Evolutionary conservation across 2,888 invertebrate species (phyloP), one percentile per base, ranked within the genome.

Genomic region (Apamea anceps): DNA sequence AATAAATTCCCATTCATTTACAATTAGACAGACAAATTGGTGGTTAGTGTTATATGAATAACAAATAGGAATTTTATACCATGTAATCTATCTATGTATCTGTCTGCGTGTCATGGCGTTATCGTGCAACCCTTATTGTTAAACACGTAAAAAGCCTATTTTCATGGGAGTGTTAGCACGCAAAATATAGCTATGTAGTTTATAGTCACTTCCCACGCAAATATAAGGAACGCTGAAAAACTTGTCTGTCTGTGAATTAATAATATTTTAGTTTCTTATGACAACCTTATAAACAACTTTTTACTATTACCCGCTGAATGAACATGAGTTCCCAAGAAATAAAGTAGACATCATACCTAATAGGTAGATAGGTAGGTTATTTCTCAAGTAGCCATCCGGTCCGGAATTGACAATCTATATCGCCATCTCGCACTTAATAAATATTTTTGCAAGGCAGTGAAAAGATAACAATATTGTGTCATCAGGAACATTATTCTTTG

Each of bases 181-280:
- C 85, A 80, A 90, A 88, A 82, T 85, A 72, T 75, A 66, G 62
- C 13, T 54, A 68, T 78, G 66, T 82, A 66, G 79, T 80, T 81
- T 79, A 89, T 82, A 42, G 72, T 74, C n/a, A 54, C 62, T 88
- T 91, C 91, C 88, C 91, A 90, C 89, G 88, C 85, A 85, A 88
- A 88, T 86, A 78, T 77, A 84, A 84, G 66, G 76, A 48, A 70
- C 70, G 68, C 70, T 80, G 79, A 85, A 84, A 84, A 82, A 87
- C 74, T 80, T 37, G 72, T 51, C 79, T 85, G 25, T 70, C 87
- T 88, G 87, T 86, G 89, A 88, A 89, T 84, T 79, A 79, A 77
- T 72, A 81, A 82, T 80, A 80, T 82, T 87, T 81, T 79, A 80
- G 84, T 80, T 87, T 85, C 82, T 82, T 83, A 74, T 51, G 84